phyloP scores from a whole-genome alignment of 2,888 invertebrate species.

The Nasonovia ribisnigri region DNA sequence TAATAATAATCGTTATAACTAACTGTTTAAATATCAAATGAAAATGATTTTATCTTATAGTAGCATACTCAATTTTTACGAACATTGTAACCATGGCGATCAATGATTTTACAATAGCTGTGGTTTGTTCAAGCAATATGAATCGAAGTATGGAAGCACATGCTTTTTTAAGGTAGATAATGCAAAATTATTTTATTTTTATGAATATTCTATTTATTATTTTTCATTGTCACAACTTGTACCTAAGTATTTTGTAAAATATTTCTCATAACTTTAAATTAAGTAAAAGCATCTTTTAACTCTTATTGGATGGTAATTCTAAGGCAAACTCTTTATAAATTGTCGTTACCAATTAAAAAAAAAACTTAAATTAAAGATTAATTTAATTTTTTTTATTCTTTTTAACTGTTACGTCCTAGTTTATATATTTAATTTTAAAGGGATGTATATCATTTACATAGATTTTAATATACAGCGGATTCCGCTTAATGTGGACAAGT shows the following conservation, averaged over 20 bases:
- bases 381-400: not conserved
- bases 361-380: not conserved
- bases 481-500: too few species aligned
- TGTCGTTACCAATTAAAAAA: not conserved
- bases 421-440: not conserved
- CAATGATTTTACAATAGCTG: conserved; percentile 81
- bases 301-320: not conserved
- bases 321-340: not conserved
- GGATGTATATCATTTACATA: not conserved
- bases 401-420: not conserved
- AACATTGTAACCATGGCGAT: conserved; percentile 65
- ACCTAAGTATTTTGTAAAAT: not conserved
- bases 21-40: too few species aligned
- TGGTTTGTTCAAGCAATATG: conserved; percentile 99
- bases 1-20: too few species aligned
- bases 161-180: conserved; percentile 82
- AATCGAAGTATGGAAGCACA: conserved; percentile 99
- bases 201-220: not conserved
- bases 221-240: too few species aligned
- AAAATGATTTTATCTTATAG: too few species aligned
- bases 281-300: not conserved
- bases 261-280: not conserved
- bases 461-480: not conserved
- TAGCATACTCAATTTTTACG: too few species aligned
- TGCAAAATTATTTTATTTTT: not conserved